Evolutionary conservation across 2,888 invertebrate species (phyloP).

Genomic region (Tryphoninae sp.): DNA sequence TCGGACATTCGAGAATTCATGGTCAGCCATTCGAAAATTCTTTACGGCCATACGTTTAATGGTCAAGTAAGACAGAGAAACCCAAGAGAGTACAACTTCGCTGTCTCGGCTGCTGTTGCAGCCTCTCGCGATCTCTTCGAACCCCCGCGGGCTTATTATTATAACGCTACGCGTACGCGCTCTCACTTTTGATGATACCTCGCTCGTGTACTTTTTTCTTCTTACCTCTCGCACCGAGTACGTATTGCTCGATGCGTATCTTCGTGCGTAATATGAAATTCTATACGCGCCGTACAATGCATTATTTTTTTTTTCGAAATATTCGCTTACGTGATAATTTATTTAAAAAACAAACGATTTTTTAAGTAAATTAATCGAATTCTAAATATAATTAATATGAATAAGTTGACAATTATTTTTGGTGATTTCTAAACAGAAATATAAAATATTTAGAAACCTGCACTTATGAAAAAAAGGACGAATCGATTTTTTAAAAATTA

Average conservation of each 20-base stretch:
- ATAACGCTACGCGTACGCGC: slow-evolving; percentile 42
- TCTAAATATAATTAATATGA: too few species aligned
- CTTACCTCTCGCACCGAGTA: slow-evolving; percentile 29
- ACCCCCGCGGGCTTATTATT: slow-evolving; percentile 36
- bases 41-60: slow-evolving; percentile 56
- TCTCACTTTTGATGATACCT: slow-evolving; percentile 60
- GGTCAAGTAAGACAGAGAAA: slow-evolving; percentile 33
- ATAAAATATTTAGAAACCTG: too few species aligned
- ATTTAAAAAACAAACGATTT: too few species aligned
- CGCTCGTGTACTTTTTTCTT: slow-evolving; percentile 28
- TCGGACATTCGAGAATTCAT: slow-evolving; percentile 52
- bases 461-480: too few species aligned
- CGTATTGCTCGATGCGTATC: not conserved
- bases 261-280: slow-evolving; percentile 20
- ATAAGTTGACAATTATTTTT: too few species aligned
- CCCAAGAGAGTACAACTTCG: slow-evolving; percentile 33
- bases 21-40: slow-evolving; percentile 60
- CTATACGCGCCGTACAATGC: slow-evolving; percentile 9
- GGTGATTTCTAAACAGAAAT: too few species aligned
- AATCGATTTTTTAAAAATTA: too few species aligned
- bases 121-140: slow-evolving; percentile 44
- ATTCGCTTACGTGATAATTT: not conserved
- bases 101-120: not conserved
- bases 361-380: too few species aligned
- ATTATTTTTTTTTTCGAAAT: not conserved